Evolutionary conservation across 2,113 vertebrate species (phyloP), one percentile per base, ranked within the genome.

Genomic region (Scophthalmus maximus): DNA sequence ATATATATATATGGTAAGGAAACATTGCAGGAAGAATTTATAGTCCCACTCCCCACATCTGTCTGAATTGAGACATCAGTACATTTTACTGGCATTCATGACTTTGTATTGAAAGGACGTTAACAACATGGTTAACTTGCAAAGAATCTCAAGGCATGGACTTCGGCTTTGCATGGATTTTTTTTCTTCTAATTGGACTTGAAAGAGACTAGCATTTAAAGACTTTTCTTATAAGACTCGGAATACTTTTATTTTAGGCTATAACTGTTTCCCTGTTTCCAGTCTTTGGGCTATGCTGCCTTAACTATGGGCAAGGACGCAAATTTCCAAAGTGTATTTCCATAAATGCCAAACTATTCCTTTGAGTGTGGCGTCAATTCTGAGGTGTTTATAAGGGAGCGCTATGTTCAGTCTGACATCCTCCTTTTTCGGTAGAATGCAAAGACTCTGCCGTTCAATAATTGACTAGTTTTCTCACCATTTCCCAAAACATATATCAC

Each of bases 401-500:
- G 11, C 30, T 42, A 27, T 73, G 46, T 78, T 83, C 55, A 67
- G 73, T 73, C 56, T 77, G 20, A 50, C 56, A 15, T 44, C 18
- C 17, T 27, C 46, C 10, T 25, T 15, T 12, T 58, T 67, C 61
- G 23, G 32, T 8, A 29, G 32, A 78, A 46, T 25, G 40, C 29
- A 68, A 66, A 67, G 14, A 50, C 47, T 40, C 66, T 29, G 12
- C 17, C 32, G 29, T 38, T 56, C 29, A 50, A 5, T 65, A 15
- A 36, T 49, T 34, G 10, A 25, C 26, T 47, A 30, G 34, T 42
- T 72, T 57, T 68, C 57, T 66, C 57, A 70, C 34, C 47, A 46
- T 34, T 51, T 38, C 7, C 20, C 47, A 23, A 64, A 70, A 65
- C 55, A 75, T 82, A 75, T 82, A 53, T 72, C 79, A 75, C 62